These are phyloP conservation scores for Pitangus sulphuratus DNA, from an alignment of 2,797 vertebrate species.

Conservation along the genomic window DNA sequence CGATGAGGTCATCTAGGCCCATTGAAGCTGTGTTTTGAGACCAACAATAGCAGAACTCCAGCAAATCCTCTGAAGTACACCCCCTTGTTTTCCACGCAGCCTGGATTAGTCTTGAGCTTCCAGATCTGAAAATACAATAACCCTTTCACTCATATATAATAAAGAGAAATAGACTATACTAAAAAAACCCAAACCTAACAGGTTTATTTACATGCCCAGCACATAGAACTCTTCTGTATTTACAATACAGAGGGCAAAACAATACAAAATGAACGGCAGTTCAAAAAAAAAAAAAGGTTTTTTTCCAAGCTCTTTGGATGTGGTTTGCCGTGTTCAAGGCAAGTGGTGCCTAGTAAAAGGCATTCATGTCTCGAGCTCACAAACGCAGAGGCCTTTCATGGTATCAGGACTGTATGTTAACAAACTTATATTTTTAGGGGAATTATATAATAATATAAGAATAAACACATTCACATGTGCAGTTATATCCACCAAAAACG, in stretches of 20 bases:
- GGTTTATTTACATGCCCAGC: constrained; percentile 56
- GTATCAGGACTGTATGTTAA: background rate
- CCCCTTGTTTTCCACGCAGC: constrained; percentile 71
- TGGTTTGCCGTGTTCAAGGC: background rate
- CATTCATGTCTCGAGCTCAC: background rate
- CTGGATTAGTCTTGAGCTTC: constrained; percentile 70
- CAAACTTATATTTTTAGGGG: background rate
- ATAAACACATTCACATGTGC: background rate
- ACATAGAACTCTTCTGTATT: constrained; percentile 34
- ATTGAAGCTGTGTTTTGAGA: constrained; percentile 56
- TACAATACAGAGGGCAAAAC: constrained; percentile 18
- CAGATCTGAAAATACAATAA: constrained; percentile 68
- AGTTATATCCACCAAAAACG: background rate
- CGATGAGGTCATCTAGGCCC: constrained; percentile 59
- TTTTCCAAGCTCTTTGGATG: background rate
- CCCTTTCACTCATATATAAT: constrained; percentile 53
- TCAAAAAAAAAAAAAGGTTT: background rate
- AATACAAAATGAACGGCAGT: constrained; percentile 31
- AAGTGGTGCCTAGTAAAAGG: constrained; percentile 16
- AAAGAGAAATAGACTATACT: constrained; percentile 64
- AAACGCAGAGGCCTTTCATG: accelerated
- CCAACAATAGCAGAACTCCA: constrained; percentile 64
- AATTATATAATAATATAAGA: background rate
- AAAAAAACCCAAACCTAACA: constrained; percentile 14
- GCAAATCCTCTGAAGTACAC: constrained; percentile 72